These are phyloP conservation scores for Arctocebus calabarensis DNA, from an alignment of 2,797 vertebrate species.

Conservation along the genomic window DNA sequence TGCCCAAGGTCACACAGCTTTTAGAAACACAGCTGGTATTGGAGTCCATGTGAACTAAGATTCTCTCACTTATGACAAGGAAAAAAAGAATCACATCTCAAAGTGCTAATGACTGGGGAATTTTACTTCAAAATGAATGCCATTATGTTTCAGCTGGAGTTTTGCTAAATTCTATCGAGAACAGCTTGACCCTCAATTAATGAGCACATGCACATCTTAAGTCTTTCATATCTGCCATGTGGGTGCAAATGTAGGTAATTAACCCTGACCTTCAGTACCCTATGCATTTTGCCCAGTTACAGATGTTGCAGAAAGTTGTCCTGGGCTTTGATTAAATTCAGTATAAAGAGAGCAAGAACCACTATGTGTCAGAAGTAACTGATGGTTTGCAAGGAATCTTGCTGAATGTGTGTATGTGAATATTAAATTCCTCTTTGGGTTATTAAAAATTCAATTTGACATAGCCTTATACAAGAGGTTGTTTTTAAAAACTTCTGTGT, in stretches of 20 bases:
- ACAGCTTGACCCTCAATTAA: constrained; percentile 64
- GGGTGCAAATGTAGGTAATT: constrained; percentile 56
- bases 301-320: constrained; percentile 48
- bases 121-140: constrained; percentile 34
- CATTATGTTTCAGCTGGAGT: constrained; percentile 53
- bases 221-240: constrained; percentile 46
- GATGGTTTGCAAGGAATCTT: constrained; percentile 40
- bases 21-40: not conserved
- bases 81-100: not conserved
- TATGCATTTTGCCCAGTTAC: not conserved
- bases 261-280: constrained; percentile 9
- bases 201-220: not conserved
- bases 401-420: not conserved
- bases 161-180: constrained; percentile 63
- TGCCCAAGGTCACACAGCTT: not conserved
- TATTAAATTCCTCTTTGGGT: constrained; percentile 54
- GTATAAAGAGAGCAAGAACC: constrained; percentile 47
- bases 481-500: constrained; percentile 30
- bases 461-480: not conserved
- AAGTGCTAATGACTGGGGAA: constrained; percentile 48
- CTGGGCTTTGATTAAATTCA: constrained; percentile 63
- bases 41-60: not conserved
- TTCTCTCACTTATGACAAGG: not conserved
- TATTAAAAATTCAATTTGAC: constrained; percentile 56
- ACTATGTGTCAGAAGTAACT: constrained; percentile 20